A percentile compares a stretch with the other conserved stretches of the same genome.
Evolutionary conservation across 2,888 invertebrate genomes (phyloP).

Genomic region (Plagodis pulveraria): DNA sequence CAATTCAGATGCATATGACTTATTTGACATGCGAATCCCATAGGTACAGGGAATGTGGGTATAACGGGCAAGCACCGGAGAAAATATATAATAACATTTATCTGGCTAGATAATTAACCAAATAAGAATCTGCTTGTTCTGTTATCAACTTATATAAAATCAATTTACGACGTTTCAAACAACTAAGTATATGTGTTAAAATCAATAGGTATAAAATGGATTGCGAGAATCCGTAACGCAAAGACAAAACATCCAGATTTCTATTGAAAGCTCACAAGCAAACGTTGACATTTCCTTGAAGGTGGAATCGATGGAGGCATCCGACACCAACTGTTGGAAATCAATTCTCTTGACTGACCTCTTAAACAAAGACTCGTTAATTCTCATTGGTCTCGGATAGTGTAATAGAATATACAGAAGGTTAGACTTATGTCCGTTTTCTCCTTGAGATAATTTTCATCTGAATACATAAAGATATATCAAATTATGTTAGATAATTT

Average conservation of each 20-base stretch:
- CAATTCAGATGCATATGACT: no score
- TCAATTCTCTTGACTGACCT: constrained; percentile 29
- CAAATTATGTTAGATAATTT: no score
- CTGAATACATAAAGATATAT: background rate
- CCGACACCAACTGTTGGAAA: constrained; percentile 22
- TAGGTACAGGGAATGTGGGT: no score
- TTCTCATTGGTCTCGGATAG: constrained; percentile 9
- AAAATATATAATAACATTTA: no score
- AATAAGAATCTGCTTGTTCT: no score
- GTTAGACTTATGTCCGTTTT: constrained; percentile 15
- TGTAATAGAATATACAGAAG: constrained; percentile 29
- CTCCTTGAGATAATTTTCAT: background rate
- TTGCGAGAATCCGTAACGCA: constrained; percentile 25
- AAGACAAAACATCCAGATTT: constrained; percentile 29
- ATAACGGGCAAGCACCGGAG: no score
- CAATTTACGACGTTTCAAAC: no score
- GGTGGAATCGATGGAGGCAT: constrained; percentile 33
- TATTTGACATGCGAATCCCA: no score
- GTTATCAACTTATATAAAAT: no score
- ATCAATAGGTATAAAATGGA: background rate
- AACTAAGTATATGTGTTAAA: background rate
- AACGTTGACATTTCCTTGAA: constrained; percentile 36
- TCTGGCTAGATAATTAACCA: no score
- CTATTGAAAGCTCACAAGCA: constrained; percentile 30
- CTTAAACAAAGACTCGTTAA: constrained; percentile 34